Conservation (phyloP, 2,113 vertebrate genomes). For the Thamnophis sirtalis region DNA sequence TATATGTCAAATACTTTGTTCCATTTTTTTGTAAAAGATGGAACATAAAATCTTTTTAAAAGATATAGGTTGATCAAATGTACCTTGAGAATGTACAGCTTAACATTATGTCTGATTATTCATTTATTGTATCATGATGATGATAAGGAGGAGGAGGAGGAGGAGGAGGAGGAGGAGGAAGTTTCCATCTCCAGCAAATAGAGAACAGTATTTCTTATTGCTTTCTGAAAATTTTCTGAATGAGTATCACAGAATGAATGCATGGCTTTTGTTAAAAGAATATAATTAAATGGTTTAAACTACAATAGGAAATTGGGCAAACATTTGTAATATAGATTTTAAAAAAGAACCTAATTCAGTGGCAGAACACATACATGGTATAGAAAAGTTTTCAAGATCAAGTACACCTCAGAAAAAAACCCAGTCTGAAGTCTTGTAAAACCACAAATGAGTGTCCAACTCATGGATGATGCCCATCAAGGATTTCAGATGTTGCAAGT, state of each 20-base stretch:
- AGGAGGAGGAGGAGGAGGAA: no score
- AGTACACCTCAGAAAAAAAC: background rate
- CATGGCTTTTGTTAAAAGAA: background rate
- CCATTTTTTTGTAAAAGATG: background rate
- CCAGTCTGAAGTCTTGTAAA: background rate
- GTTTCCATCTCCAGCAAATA: background rate
- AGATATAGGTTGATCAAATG: background rate
- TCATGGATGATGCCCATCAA: background rate
- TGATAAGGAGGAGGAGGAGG: no score
- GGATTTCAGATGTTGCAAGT: background rate
- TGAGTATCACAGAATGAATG: background rate
- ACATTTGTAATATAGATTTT: background rate
- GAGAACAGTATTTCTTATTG: background rate
- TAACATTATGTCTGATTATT: background rate
- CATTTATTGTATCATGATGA: background rate
- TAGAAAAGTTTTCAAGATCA: background rate
- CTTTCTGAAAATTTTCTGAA: background rate
- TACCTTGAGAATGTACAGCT: background rate
- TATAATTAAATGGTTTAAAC: background rate
- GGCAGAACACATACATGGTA: background rate
- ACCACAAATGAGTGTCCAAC: background rate
- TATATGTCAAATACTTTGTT: background rate
- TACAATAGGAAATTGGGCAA: background rate
- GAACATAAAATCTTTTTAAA: background rate
- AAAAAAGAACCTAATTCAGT: background rate